These are phyloP conservation scores for Rhincodon typus DNA, from an alignment of 2,797 vertebrate genomes.

Conservation along the genomic window DNA sequence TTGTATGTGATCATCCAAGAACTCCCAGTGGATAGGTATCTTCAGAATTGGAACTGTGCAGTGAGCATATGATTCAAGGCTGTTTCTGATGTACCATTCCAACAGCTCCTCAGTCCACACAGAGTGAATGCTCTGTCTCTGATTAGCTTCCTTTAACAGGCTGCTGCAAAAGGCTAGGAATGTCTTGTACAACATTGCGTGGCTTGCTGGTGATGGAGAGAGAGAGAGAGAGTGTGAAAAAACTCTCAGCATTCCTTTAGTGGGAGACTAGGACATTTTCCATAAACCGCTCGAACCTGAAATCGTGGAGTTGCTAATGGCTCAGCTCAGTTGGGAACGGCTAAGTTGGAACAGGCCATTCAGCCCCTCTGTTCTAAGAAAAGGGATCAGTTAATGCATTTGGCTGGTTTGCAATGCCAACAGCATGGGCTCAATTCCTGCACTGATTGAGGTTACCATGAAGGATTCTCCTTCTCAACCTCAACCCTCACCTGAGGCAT, in stretches of 20 bases:
- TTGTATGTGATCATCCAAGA: background rate
- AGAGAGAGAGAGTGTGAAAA: background rate
- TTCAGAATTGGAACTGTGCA: background rate
- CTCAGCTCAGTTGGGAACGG: no score
- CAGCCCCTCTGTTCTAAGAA: no score
- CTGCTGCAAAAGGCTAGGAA: background rate
- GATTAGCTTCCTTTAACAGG: background rate
- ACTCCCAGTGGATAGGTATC: no score
- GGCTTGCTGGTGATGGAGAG: background rate
- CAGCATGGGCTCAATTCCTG: no score
- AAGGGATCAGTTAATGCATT: no score
- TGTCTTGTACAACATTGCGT: no score
- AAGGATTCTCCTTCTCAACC: no score
- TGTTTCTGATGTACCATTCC: background rate
- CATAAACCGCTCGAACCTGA: background rate
- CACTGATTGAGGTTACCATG: no score
- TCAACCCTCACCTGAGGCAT: no score
- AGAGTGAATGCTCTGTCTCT: background rate
- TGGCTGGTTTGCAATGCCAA: no score
- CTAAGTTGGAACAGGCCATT: no score
- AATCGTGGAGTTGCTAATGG: background rate
- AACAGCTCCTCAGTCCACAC: background rate
- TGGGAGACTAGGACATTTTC: background rate
- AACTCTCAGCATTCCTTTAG: background rate
- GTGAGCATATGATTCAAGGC: background rate